Conservation (phyloP, 2,797 vertebrate species). For the Melanotaenia maccullochi region DNA sequence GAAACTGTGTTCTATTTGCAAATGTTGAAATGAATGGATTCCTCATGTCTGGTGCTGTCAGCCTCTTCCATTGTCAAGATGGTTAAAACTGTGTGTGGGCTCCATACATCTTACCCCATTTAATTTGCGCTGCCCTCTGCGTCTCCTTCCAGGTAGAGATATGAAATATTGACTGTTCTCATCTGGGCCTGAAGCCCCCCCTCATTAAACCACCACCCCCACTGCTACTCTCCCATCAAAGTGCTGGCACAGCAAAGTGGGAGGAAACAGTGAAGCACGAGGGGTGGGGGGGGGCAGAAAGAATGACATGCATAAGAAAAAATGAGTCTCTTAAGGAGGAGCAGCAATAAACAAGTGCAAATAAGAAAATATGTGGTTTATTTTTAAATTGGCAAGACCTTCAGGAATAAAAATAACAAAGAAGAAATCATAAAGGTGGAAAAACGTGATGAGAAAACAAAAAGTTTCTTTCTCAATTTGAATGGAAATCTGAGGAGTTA, state of each 20-base stretch:
- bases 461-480: conserved; percentile 27
- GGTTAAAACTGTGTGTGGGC: conserved; percentile 54
- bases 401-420: conserved; percentile 28
- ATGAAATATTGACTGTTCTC: conserved; percentile 84
- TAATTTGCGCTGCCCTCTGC: conserved; percentile 78
- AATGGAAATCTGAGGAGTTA: conserved; percentile 52
- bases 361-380: conserved; percentile 39
- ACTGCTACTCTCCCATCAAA: conserved; percentile 73
- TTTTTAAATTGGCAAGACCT: conserved; percentile 33
- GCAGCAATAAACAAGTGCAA: conserved; percentile 42
- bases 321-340: conserved; percentile 28
- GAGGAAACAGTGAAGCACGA: conserved; percentile 38
- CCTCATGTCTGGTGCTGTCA: conserved; percentile 37
- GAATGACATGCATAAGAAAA: conserved; percentile 36
- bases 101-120: conserved; percentile 73
- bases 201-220: conserved; percentile 48
- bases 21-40: conserved; percentile 66
- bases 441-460: conserved; percentile 29
- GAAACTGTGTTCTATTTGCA: conserved; percentile 53
- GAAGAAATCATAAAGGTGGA: conserved; percentile 22
- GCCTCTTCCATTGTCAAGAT: conserved; percentile 49
- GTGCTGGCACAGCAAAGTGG: conserved; percentile 81
- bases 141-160: conserved; percentile 80
- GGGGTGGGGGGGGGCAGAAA: conserved; percentile 38
- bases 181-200: conserved; percentile 63